Percentiles rank a stretch among this genome's conserved stretches.
Evolutionary conservation across 2,888 invertebrate species (phyloP).

Genomic region (Coleophora deauratella): DNA sequence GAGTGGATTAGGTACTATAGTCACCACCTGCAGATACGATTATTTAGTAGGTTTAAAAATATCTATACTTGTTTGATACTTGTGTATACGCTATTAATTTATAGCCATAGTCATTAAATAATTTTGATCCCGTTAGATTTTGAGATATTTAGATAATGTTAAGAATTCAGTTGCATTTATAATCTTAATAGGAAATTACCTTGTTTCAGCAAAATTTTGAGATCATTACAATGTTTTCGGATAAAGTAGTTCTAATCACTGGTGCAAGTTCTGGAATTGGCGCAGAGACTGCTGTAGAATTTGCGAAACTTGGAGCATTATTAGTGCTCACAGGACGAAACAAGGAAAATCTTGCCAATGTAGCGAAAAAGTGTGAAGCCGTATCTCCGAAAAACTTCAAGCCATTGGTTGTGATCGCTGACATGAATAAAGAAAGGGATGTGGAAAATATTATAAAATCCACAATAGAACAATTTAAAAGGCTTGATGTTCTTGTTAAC

Average conservation of each 20-base stretch:
- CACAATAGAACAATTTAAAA: slow-evolving; percentile 78
- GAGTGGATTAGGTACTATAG: too few relatives aligned
- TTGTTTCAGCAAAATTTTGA: too few relatives aligned
- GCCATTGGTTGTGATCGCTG: slow-evolving; percentile 76
- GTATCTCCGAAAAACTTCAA: slow-evolving; percentile 41
- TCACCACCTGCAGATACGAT: too few relatives aligned
- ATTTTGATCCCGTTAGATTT: too few relatives aligned
- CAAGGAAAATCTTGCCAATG: slow-evolving; percentile 76
- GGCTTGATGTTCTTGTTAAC: slow-evolving; percentile 86
- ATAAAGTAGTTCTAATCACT: slow-evolving; percentile 77
- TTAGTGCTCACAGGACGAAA: slow-evolving; percentile 81
- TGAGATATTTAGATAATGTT: too few relatives aligned
- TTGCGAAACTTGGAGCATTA: slow-evolving; percentile 77
- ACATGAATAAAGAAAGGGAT: slow-evolving; percentile 80
- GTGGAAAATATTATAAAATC: slow-evolving; percentile 77
- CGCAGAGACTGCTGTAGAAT: slow-evolving; percentile 78
- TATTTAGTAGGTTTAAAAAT: too few relatives aligned
- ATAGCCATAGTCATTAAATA: too few relatives aligned
- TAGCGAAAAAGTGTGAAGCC: slow-evolving; percentile 72
- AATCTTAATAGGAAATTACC: too few relatives aligned
- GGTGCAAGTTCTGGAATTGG: slow-evolving; percentile 87
- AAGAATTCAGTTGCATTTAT: too few relatives aligned
- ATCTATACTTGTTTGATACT: too few relatives aligned
- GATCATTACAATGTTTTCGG: slow-evolving; percentile 73
- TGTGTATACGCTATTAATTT: too few relatives aligned